phyloP scores from a whole-genome alignment of 92 coral and sea anemone genomes.

The Blastomussa wellsi region DNA sequence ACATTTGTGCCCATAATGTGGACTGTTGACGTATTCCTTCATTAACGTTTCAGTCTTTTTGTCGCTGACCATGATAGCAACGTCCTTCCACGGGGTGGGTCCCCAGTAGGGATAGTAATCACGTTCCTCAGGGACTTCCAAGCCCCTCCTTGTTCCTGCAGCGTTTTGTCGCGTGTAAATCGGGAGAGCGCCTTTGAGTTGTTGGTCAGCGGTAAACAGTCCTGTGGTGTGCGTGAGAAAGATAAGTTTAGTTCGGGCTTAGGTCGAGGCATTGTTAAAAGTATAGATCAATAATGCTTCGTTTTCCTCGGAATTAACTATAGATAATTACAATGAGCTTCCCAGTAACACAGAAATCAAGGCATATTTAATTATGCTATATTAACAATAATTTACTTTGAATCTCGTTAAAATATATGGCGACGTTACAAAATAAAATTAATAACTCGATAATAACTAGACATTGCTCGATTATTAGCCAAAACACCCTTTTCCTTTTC shows the following conservation, averaged over 20 bases:
- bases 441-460: no score
- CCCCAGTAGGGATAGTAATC: constrained; percentile 59
- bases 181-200: constrained; percentile 5
- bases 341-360: no score
- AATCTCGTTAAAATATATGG: no score
- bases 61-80: constrained; percentile 48
- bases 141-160: constrained; percentile 49
- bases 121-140: constrained; percentile 51
- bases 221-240: constrained; percentile 13
- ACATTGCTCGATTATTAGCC: no score
- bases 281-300: no score
- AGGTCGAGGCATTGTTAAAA: no score
- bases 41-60: constrained; percentile 21
- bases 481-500: no score
- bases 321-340: no score
- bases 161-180: constrained; percentile 50
- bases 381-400: no score
- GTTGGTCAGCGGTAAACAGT: constrained; percentile 47
- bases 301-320: no score
- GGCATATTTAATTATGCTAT: no score
- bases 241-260: neutral
- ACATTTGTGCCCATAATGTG: constrained; percentile 33
- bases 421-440: no score
- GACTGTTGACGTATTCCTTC: constrained; percentile 34
- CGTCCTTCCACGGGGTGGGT: constrained; percentile 50